Base-by-base conservation (phyloP, 2,797 vertebrate genomes). In the Danionella dracula region DNA sequence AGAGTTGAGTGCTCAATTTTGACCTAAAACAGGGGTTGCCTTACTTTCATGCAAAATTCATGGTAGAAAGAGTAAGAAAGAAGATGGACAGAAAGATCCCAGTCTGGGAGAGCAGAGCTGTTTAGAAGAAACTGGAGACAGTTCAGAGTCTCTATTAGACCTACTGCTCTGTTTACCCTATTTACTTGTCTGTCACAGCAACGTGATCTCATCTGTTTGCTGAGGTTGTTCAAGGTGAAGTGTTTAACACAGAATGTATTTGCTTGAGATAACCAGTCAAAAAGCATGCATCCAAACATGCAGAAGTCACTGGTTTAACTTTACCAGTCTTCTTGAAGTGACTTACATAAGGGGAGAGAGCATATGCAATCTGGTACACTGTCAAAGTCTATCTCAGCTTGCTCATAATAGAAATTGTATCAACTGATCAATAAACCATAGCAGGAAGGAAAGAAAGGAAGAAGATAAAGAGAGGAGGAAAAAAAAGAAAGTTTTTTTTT, bases 31-130 rank as follows among this genome's bases (percentile, higher is more conserved):
- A 66, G 32, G 4, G 12, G 8, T 48, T 66, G 56, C 53, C 56
- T 56, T 66, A 48, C 53, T 66, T 48, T 66, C 53, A 48, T 66
- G 53, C 31, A 49, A 66, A 57, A 57, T 66, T 41, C 23, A 49
- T 66, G 53, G 42, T 12, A 56, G 34, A 19, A 46, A 49, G 32
- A 32, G 34, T 38, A 21, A 21, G 53, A 57, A 40, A 57, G 19
- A 48, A 56, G 8, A 46, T 46, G 31, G 41, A 1, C 19, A 55
- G 41, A 45, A 46, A 27, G 34, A 56, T 42, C 27, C 45, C 19
- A 1, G 2, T 41, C 46, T 15, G 12, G 48, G 8, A 40, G 42
- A 46, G 15, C 54, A 1, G 54, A 55, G 31, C n/a, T n/a, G 12
- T 37, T 65, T 37, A 55, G 44, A 45, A 56, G 34, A 48, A 66